A percentile compares a stretch with the other conserved stretches of the same genome.
These are phyloP conservation scores for Trichonephila clavipes DNA, from an alignment of 1,140 invertebrate species.

Conservation along the genomic window DNA sequence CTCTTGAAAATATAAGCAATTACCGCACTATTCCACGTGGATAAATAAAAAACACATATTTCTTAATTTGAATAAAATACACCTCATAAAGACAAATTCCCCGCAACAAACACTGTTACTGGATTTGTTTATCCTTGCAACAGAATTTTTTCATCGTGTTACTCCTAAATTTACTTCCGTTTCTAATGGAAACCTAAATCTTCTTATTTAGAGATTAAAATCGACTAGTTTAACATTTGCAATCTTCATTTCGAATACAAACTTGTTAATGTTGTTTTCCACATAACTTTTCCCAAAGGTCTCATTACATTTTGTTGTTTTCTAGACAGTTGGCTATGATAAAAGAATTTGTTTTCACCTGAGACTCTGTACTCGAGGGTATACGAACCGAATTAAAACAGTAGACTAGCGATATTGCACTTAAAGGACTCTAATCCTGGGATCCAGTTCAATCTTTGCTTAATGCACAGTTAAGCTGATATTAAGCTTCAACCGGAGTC, in stretches of 20 bases:
- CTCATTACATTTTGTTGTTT: not conserved
- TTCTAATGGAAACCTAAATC: not conserved
- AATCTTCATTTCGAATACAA: not conserved
- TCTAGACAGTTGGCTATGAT: not conserved
- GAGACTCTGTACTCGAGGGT: not conserved
- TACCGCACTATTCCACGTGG: no score
- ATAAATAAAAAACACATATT: no score
- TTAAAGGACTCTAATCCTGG: not conserved
- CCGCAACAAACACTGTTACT: no score
- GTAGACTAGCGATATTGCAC: not conserved
- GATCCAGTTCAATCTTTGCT: not conserved
- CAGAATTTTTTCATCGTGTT: no score
- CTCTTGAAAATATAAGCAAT: no score
- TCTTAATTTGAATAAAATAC: no score
- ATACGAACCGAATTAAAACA: constrained; percentile 5
- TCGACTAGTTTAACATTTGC: not conserved
- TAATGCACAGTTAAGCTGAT: constrained; percentile 4
- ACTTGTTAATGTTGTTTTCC: not conserved
- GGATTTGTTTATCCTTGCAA: no score
- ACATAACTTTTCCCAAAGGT: not conserved
- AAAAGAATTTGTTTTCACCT: not conserved
- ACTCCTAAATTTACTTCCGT: not conserved
- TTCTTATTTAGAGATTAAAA: not conserved
- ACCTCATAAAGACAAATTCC: no score
- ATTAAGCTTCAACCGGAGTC: not conserved